Percentiles rank a stretch among this genome's conserved stretches.
phyloP scores from a whole-genome alignment of 2,113 vertebrate genomes.

The Alaudala cheleensis region DNA sequence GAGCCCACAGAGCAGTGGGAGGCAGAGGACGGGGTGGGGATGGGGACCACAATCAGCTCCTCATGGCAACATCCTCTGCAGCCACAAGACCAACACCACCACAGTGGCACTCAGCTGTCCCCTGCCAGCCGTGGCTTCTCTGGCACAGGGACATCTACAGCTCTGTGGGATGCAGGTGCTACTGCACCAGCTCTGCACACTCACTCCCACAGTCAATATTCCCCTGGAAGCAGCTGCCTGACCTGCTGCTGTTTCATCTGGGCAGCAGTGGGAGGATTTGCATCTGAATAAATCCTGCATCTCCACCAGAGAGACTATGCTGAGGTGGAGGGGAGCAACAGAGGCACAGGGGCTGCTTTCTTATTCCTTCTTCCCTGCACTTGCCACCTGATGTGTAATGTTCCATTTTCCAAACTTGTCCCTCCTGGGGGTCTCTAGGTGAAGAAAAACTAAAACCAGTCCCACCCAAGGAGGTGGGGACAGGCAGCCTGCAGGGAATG shows the following conservation, averaged over 20 bases:
- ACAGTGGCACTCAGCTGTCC: not conserved
- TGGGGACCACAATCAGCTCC: not conserved
- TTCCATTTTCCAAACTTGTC: not conserved
- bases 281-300: not conserved
- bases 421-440: not conserved
- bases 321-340: not conserved
- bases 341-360: not conserved
- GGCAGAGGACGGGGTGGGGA: accelerated
- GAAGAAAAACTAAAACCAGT: not conserved
- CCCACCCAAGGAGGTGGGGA: not conserved
- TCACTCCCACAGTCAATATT: accelerated
- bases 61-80: not conserved
- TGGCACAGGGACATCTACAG: not conserved
- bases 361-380: not conserved
- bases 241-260: not conserved
- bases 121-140: accelerated
- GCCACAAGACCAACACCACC: not conserved
- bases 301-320: accelerated
- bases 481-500: not conserved
- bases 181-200: accelerated
- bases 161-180: not conserved
- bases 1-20: not conserved
- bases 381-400: not conserved
- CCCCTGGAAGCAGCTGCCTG: not conserved
- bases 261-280: not conserved